Evolutionary conservation across 1,140 invertebrate genomes (phyloP), one percentile per base, ranked within the genome.

Genomic region (Euwallacea similis): DNA sequence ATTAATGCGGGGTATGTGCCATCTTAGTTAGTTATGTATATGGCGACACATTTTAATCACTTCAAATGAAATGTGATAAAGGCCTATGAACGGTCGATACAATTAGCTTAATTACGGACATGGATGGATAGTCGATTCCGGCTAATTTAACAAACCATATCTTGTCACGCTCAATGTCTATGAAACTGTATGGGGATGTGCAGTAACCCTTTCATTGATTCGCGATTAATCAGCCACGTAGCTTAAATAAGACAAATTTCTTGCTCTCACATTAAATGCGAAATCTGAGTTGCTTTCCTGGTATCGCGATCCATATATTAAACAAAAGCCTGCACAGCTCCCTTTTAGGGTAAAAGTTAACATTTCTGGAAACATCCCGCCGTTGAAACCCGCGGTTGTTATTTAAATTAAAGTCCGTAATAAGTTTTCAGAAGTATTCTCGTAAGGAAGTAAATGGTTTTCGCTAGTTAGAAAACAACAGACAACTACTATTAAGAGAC

Each of bases 341-440:
- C 64, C 56, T 41, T 53, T 63, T 62, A 70, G 54, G 55, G 42
- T 7, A 42, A 65, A 65, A 58, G 63, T 54, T 15, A 71, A 66
- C 69, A 71, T 65, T 50, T 64, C 69, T 42, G 47, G 63, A 66
- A 71, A 71, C 69, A 66, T 66, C 47, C 67, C 55, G 67, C 46
- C 13, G 53, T 53, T 42, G 46, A 71, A 53, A 41, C 62, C 44
- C 42, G 69, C 69, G 64, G 75, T 74, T 74, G 73, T 76, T 74
- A 76, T 76, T 74, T 76, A 76, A 74, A 76, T 76, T 76, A 76
- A 76, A 76, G 75, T 76, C 71, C 9, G 69, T 75, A 74, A 76
- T 76, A 77, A 77, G 73, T 77, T 77, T 68, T 66, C 63, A 70
- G 71, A 78, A 78, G 75, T 78, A 78, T 78, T 78, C 76, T 75